Percentiles rank a stretch among this genome's conserved stretches.
These are phyloP conservation scores for Augochlorella aurata DNA, from an alignment of 2,888 invertebrate genomes.

Conservation along the genomic window DNA sequence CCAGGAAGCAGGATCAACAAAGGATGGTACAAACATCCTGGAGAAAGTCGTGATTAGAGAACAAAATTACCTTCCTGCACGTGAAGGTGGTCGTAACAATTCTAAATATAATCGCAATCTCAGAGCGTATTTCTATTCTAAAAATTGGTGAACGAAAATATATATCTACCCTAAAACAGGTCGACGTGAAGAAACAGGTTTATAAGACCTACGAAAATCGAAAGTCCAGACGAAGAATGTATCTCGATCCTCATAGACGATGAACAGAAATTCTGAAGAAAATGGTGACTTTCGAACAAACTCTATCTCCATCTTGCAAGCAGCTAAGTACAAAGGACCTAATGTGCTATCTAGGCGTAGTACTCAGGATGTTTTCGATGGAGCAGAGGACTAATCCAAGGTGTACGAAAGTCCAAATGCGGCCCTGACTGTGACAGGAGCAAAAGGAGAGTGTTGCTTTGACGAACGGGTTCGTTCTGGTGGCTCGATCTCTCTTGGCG, in stretches of 20 bases:
- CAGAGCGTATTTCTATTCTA: neutral
- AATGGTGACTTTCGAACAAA: too few species aligned
- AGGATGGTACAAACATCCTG: neutral
- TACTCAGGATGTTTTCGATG: neutral
- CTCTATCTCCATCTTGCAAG: too few species aligned
- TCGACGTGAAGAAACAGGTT: neutral
- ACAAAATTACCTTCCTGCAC: neutral
- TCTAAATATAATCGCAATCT: neutral
- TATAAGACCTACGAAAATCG: neutral
- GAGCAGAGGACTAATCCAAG: neutral
- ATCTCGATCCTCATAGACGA: too few species aligned
- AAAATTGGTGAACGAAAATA: too few species aligned
- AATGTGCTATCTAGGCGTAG: too few species aligned
- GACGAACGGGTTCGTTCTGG: slow-evolving; percentile 9
- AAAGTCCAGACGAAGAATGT: neutral
- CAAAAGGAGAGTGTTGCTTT: slow-evolving; percentile 2
- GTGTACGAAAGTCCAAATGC: neutral
- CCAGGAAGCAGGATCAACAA: neutral
- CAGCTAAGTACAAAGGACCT: too few species aligned
- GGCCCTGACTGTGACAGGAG: neutral
- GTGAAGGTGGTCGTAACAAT: neutral
- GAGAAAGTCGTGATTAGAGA: neutral
- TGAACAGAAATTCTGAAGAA: too few species aligned
- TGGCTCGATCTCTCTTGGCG: slow-evolving; percentile 10
- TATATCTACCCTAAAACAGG: neutral